Evolutionary conservation across 2,888 invertebrate species (phyloP).

Genomic region (Lucinisca nassula): DNA sequence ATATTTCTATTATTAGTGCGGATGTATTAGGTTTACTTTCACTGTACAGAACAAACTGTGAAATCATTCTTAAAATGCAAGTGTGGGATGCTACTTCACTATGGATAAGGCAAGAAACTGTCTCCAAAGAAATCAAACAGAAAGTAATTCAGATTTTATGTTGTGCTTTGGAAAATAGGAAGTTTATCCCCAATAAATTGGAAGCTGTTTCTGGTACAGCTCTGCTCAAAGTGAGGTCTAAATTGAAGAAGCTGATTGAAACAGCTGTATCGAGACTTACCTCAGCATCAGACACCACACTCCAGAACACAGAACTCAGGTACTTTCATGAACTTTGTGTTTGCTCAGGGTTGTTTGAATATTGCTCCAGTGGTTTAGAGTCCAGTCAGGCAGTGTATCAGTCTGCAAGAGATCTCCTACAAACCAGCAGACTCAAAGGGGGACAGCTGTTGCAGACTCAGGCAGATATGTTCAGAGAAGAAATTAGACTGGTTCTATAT

Average conservation of each 20-base stretch:
- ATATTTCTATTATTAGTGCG: slow-evolving; percentile 25
- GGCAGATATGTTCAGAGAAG: slow-evolving; percentile 59
- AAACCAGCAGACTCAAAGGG: neutral
- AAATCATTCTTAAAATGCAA: slow-evolving; percentile 72
- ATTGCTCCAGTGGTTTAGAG: slow-evolving; percentile 79
- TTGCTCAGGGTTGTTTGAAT: slow-evolving; percentile 84
- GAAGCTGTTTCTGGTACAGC: slow-evolving; percentile 42
- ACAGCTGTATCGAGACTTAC: slow-evolving; percentile 17
- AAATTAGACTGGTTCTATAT: slow-evolving; percentile 75
- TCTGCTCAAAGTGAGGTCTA: slow-evolving; percentile 66
- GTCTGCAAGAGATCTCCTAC: neutral
- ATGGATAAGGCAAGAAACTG: slow-evolving; percentile 15
- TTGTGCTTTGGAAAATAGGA: slow-evolving; percentile 70
- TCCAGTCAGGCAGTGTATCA: slow-evolving; percentile 54
- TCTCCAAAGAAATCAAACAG: slow-evolving; percentile 33
- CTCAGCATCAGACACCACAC: neutral
- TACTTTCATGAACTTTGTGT: slow-evolving; percentile 65
- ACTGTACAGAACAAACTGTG: slow-evolving; percentile 72
- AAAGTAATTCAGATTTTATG: slow-evolving; percentile 60
- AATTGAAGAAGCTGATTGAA: slow-evolving; percentile 53
- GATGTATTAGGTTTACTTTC: slow-evolving; percentile 59
- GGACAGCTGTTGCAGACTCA: neutral
- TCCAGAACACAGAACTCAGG: neutral
- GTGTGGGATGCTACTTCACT: neutral
- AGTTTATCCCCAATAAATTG: slow-evolving; percentile 58